Percentiles rank a stretch among this genome's conserved stretches.
These are phyloP conservation scores for Porites evermanni DNA, from an alignment of 92 coral and sea anemone genomes.

Conservation along the genomic window DNA sequence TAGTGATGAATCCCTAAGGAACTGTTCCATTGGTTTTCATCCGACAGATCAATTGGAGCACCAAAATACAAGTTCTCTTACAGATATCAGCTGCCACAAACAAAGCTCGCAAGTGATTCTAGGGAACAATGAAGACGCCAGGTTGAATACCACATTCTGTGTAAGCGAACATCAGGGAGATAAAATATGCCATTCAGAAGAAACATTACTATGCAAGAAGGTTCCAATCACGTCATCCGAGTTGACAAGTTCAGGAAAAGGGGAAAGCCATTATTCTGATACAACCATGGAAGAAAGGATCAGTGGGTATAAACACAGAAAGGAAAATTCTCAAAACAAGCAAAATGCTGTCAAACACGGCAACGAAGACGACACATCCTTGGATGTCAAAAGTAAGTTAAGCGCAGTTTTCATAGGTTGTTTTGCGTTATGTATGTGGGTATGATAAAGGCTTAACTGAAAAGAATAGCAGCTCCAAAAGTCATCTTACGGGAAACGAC, in stretches of 20 bases:
- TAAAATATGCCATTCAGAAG: neutral
- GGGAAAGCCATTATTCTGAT: neutral
- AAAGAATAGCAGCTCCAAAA: no score
- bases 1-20: neutral
- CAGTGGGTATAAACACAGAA: neutral
- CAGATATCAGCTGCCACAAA: neutral
- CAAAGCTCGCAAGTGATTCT: neutral
- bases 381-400: neutral
- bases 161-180: neutral
- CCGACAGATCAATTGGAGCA: neutral
- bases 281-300: neutral
- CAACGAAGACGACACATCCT: slow-evolving; percentile 6
- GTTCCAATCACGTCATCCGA: neutral
- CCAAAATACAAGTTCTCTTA: neutral
- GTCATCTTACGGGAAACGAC: no score
- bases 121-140: neutral
- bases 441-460: no score
- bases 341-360: neutral
- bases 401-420: neutral
- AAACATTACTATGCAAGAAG: neutral
- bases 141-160: no score
- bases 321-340: neutral
- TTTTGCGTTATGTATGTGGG: no score
- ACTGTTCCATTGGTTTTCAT: neutral
- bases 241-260: neutral